phyloP scores from a whole-genome alignment of 2,797 vertebrate genomes.

The Trematomus bernacchii region DNA sequence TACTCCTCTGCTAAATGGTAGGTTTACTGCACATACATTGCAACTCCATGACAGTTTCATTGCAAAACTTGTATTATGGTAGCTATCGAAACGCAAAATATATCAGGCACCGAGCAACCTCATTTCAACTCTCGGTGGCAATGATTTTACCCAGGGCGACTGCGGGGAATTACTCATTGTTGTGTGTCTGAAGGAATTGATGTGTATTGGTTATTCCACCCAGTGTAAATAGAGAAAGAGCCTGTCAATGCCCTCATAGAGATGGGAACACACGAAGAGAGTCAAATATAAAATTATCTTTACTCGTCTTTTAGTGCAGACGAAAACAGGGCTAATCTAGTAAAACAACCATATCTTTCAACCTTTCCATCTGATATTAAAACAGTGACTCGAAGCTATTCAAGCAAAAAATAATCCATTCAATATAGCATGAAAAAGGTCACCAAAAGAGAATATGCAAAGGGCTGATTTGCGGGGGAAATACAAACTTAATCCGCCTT shows the following conservation, averaged over 20 bases:
- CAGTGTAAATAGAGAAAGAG: slow-evolving; percentile 60
- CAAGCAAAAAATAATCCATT: neutral
- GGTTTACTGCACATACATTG: slow-evolving; percentile 6
- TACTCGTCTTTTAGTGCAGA: slow-evolving; percentile 9
- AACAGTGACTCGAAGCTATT: neutral
- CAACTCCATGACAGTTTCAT: slow-evolving; percentile 7
- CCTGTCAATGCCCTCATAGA: neutral
- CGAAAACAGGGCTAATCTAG: slow-evolving; percentile 15
- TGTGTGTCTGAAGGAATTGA: slow-evolving; percentile 48
- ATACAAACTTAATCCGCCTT: neutral
- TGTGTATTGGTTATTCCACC: slow-evolving; percentile 65
- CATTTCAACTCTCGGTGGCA: slow-evolving; percentile 32
- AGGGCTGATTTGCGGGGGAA: neutral
- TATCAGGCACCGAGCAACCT: slow-evolving; percentile 20
- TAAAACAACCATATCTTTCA: neutral
- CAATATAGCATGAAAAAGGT: neutral
- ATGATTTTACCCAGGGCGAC: slow-evolving; percentile 29
- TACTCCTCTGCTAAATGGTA: neutral
- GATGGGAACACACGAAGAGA: slow-evolving; percentile 6
- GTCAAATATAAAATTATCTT: slow-evolving; percentile 35
- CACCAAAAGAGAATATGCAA: neutral
- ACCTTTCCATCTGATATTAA: neutral
- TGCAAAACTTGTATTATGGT: slow-evolving; percentile 15
- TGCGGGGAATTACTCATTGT: slow-evolving; percentile 10
- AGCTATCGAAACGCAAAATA: slow-evolving; percentile 30